These are phyloP conservation scores for Micromys minutus DNA, from an alignment of 2,113 vertebrate species.

Conservation along the genomic window DNA sequence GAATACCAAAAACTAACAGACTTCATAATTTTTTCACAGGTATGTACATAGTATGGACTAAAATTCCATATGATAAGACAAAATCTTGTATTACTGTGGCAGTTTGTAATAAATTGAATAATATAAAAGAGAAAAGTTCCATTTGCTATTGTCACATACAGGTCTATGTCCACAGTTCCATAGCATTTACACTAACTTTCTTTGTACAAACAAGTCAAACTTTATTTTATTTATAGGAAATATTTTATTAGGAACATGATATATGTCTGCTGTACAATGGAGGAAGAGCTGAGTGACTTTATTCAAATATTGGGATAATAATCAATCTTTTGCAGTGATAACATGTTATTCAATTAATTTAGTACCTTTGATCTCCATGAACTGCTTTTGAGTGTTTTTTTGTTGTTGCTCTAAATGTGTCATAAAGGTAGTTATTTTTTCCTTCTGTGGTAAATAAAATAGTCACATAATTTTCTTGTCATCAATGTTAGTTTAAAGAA, in stretches of 20 bases:
- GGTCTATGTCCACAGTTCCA: not conserved
- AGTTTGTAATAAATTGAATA: not conserved
- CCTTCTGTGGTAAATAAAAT: not conserved
- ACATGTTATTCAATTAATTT: not conserved
- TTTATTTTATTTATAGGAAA: not conserved
- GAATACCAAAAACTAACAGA: not conserved
- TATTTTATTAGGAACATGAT: not conserved
- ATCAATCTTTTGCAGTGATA: not conserved
- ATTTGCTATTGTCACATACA: not conserved
- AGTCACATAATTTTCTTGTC: not conserved
- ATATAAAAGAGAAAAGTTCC: not conserved
- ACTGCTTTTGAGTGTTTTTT: not conserved
- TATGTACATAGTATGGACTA: not conserved
- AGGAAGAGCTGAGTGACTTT: not conserved
- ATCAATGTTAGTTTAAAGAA: conserved; percentile 31
- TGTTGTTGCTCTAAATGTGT: not conserved
- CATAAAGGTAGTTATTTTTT: not conserved
- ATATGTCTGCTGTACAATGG: not conserved
- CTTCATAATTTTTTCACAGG: not conserved
- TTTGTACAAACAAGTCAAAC: not conserved
- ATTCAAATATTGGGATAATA: not conserved
- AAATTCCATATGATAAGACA: not conserved
- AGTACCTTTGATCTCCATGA: not conserved
- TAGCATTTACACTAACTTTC: not conserved
- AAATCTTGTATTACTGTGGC: not conserved